Conservation (phyloP, 2,113 vertebrate species). For the Petaurus breviceps region DNA sequence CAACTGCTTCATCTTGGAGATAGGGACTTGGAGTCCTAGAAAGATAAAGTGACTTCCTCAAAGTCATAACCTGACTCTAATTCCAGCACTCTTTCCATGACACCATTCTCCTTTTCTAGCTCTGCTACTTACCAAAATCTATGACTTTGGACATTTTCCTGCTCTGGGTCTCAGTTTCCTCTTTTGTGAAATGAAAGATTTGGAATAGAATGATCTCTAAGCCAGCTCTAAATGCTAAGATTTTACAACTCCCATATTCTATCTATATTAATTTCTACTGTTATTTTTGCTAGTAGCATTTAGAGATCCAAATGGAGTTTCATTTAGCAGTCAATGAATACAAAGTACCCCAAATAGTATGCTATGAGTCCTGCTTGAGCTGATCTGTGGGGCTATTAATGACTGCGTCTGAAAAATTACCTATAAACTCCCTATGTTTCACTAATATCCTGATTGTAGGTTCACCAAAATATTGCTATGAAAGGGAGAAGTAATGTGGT, state of each 20-base stretch:
- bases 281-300: neutral
- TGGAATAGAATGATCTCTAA: neutral
- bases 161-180: constrained; percentile 33
- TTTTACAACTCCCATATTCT: neutral
- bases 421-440: neutral
- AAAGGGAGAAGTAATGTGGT: neutral
- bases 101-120: neutral
- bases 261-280: neutral
- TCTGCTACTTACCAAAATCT: neutral
- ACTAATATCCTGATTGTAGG: neutral
- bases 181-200: neutral
- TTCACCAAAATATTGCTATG: neutral
- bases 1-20: neutral
- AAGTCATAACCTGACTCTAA: neutral
- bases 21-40: neutral
- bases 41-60: neutral
- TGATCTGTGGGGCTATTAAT: neutral
- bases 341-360: neutral
- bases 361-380: neutral
- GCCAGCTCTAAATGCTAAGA: neutral
- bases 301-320: neutral
- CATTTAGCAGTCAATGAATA: neutral
- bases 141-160: neutral
- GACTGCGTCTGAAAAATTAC: neutral
- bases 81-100: neutral